Evolutionary conservation across 2,113 vertebrate species (phyloP).

Genomic region (Protomyctophum bolini): DNA sequence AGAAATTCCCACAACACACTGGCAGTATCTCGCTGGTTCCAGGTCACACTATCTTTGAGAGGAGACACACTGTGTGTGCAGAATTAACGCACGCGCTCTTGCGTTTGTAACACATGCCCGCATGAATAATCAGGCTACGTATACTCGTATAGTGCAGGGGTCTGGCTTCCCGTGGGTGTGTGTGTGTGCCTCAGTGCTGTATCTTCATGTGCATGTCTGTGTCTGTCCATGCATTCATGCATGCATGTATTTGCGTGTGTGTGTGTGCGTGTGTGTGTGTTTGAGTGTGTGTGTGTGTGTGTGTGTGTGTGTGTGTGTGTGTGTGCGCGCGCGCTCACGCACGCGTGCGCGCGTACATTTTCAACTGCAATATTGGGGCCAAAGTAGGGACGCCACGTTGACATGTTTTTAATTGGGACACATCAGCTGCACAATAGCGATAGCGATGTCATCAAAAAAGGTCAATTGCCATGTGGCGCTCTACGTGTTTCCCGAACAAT

Average conservation of each 20-base stretch:
- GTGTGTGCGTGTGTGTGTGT: background rate
- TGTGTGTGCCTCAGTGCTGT: background rate
- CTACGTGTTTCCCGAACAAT: no score
- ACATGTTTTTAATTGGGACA: no score
- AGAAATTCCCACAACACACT: slow-evolving; percentile 57
- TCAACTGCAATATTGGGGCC: no score
- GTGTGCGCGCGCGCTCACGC: background rate
- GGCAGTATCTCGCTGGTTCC: slow-evolving; percentile 50
- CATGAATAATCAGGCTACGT: slow-evolving; percentile 23
- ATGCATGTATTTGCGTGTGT: background rate
- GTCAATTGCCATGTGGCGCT: no score
- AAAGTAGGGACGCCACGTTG: no score
- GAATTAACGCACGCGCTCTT: background rate
- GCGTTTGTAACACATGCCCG: background rate
- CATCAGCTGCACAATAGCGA: no score
- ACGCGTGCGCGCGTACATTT: no score
- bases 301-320: background rate
- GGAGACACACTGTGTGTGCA: background rate
- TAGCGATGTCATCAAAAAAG: no score
- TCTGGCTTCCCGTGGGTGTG: background rate
- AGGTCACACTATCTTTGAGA: slow-evolving; percentile 55
- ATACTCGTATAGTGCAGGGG: slow-evolving; percentile 17
- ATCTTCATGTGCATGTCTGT: background rate
- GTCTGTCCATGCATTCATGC: background rate
- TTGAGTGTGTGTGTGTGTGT: background rate